These are phyloP conservation scores for Rhinichthys klamathensis DNA, from an alignment of 2,113 vertebrate genomes.

Conservation along the genomic window DNA sequence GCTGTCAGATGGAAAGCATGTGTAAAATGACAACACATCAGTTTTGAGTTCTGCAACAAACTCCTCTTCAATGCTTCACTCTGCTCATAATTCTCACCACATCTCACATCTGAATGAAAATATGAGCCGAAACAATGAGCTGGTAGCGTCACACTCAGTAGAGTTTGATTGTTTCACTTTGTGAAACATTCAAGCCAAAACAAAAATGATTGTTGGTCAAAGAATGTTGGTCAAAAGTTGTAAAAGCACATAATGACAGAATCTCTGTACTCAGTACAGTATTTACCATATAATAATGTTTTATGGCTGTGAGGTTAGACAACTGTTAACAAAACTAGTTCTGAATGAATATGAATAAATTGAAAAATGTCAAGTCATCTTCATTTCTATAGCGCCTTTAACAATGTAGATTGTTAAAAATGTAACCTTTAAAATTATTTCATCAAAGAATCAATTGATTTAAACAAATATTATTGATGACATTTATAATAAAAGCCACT, in stretches of 20 bases:
- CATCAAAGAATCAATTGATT: neutral
- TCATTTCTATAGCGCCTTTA: no score
- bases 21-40: neutral
- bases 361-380: neutral
- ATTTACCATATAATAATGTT: neutral
- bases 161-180: neutral
- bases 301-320: neutral
- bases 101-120: neutral
- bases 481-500: neutral
- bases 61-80: conserved; percentile 19
- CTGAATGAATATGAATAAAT: neutral
- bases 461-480: neutral
- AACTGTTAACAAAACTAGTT: neutral
- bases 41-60: neutral
- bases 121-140: neutral
- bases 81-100: conserved; percentile 1
- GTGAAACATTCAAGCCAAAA: neutral
- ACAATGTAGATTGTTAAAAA: no score
- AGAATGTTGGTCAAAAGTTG: neutral
- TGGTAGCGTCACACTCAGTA: neutral
- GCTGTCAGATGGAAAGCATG: neutral
- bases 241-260: neutral
- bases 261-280: neutral
- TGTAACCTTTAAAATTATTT: neutral
- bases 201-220: neutral